Percentiles rank a stretch among this genome's conserved stretches.
Evolutionary conservation across 1,140 invertebrate genomes (phyloP).

Genomic region (Mylabris phalerata): DNA sequence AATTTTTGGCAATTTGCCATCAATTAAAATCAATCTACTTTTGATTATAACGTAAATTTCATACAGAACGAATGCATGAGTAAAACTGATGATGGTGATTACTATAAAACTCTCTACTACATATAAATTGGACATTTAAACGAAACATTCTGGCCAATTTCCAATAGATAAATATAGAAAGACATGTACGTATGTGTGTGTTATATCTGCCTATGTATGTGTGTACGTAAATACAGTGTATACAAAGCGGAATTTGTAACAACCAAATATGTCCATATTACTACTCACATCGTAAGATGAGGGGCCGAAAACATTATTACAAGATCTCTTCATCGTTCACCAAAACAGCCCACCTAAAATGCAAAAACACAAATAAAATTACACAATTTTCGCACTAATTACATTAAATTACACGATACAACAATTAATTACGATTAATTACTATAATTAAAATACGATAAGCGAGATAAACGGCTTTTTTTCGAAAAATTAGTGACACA

Average conservation of each 20-base stretch:
- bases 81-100: too few relatives aligned
- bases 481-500: conserved; percentile 1
- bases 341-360: conserved; percentile 15
- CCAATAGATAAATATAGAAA: conserved; percentile 33
- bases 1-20: too few relatives aligned
- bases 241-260: conserved; percentile 16
- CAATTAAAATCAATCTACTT: too few relatives aligned
- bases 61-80: too few relatives aligned
- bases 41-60: too few relatives aligned
- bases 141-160: conserved; percentile 23
- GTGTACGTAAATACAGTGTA: conserved; percentile 12
- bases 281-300: conserved; percentile 7
- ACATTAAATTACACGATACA: too few relatives aligned
- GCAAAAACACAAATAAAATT: too few relatives aligned
- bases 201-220: too few relatives aligned
- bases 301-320: conserved; percentile 6
- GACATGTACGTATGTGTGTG: background rate
- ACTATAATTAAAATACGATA: conserved; percentile 12
- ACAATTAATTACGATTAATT: background rate
- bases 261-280: conserved; percentile 9
- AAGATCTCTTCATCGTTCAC: conserved; percentile 21
- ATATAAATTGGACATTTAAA: conserved; percentile 8
- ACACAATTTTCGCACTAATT: too few relatives aligned
- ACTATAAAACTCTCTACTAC: too few relatives aligned
- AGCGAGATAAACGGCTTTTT: background rate